Evolutionary conservation across 2,113 vertebrate genomes (phyloP).

Genomic region (Poecile atricapillus): DNA sequence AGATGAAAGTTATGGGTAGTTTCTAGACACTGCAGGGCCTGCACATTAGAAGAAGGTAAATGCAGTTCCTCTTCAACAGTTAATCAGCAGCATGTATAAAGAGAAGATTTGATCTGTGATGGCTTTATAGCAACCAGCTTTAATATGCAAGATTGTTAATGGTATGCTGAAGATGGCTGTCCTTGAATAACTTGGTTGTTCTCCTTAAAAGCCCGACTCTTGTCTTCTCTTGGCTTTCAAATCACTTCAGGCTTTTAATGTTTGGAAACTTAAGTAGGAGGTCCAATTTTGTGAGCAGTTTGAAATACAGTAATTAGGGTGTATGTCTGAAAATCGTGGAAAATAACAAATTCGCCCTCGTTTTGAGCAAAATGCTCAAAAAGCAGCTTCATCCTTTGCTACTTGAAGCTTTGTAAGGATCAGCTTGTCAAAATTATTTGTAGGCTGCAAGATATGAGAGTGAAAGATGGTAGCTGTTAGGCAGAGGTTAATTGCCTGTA

Average conservation of each 20-base stretch:
- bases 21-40: neutral
- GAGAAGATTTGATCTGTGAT: neutral
- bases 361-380: neutral
- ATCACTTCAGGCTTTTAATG: neutral
- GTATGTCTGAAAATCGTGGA: neutral
- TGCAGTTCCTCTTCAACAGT: neutral
- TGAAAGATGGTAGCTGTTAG: slow-evolving; percentile 17
- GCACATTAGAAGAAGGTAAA: neutral
- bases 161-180: neutral
- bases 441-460: neutral
- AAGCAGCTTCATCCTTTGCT: neutral
- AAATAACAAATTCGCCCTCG: neutral
- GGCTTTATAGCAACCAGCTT: neutral
- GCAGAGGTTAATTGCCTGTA: slow-evolving; percentile 15
- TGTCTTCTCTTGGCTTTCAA: slow-evolving; percentile 11
- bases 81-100: neutral
- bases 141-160: neutral
- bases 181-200: neutral
- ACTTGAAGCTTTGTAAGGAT: neutral
- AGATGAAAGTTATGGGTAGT: neutral
- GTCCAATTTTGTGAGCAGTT: neutral
- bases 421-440: slow-evolving; percentile 19
- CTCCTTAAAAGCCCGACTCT: neutral
- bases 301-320: neutral
- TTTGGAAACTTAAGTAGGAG: slow-evolving; percentile 10